Conservation (phyloP, 1,140 invertebrate genomes). For the Triops cancriformis region DNA sequence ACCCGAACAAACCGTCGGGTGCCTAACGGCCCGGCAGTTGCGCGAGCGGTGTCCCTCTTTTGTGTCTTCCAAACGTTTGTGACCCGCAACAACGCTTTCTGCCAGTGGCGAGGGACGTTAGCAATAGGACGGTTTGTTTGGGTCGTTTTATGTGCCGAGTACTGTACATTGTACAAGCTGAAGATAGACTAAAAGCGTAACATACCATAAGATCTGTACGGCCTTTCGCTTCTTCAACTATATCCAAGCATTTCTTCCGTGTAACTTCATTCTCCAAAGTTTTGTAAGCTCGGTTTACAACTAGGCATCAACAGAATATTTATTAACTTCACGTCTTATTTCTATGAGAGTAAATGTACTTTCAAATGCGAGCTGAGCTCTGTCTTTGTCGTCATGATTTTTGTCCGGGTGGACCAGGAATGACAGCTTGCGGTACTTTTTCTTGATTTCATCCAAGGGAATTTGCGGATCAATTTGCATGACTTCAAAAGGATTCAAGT, state of each 20-base stretch:
- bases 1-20: too few relatives aligned
- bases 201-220: slow-evolving; percentile 85
- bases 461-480: slow-evolving; percentile 87
- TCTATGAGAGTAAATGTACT: slow-evolving; percentile 44
- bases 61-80: too few relatives aligned
- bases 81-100: too few relatives aligned
- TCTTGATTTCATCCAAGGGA: slow-evolving; percentile 84
- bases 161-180: too few relatives aligned
- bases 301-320: slow-evolving; percentile 42
- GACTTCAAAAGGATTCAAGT: slow-evolving; percentile 93
- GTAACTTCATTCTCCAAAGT: slow-evolving; percentile 91
- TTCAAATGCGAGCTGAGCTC: slow-evolving; percentile 89
- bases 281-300: slow-evolving; percentile 94
- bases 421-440: slow-evolving; percentile 90
- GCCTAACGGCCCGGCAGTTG: too few relatives aligned
- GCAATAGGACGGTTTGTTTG: too few relatives aligned
- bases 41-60: too few relatives aligned
- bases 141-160: too few relatives aligned
- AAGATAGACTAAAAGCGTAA: too few relatives aligned
- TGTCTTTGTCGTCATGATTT: slow-evolving; percentile 89
- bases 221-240: slow-evolving; percentile 93
- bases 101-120: too few relatives aligned
- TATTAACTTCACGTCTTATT: slow-evolving; percentile 15
- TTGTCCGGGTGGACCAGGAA: slow-evolving; percentile 98
- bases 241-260: slow-evolving; percentile 85